phyloP scores from a whole-genome alignment of 2,888 invertebrate genomes.

The Dolichopus griseipennis region DNA sequence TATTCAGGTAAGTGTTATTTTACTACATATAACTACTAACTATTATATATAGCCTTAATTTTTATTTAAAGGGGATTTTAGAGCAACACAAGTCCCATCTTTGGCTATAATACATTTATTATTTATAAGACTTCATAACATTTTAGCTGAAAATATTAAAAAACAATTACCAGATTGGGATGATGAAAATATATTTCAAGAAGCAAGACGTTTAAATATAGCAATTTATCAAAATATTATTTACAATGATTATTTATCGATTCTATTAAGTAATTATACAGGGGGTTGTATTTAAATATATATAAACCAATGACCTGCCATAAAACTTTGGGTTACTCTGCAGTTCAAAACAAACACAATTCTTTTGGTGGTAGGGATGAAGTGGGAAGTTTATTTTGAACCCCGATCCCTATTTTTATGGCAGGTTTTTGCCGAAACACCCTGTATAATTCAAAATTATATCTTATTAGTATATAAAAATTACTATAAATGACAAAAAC shows the following conservation, averaged over 20 bases:
- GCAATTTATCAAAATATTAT: slow-evolving; percentile 53
- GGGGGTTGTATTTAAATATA: too few species aligned
- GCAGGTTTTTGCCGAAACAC: too few species aligned
- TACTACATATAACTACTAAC: too few species aligned
- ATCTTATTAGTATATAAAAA: too few species aligned
- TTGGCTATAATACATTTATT: slow-evolving; percentile 48
- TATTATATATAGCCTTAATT: neutral
- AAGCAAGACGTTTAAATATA: slow-evolving; percentile 47
- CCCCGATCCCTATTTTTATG: too few species aligned
- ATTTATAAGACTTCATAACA: slow-evolving; percentile 50
- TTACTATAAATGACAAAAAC: too few species aligned
- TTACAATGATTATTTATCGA: slow-evolving; percentile 52
- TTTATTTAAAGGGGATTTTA: slow-evolving; percentile 43
- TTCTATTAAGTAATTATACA: slow-evolving; percentile 41
- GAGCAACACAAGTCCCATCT: slow-evolving; percentile 50
- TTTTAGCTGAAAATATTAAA: slow-evolving; percentile 46
- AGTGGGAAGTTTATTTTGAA: too few species aligned
- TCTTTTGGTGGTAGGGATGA: too few species aligned
- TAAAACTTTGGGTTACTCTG: too few species aligned
- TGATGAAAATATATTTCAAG: slow-evolving; percentile 51
- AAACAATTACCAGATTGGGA: slow-evolving; percentile 50
- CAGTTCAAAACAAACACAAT: too few species aligned
- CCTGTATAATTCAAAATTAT: too few species aligned
- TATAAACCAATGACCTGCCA: too few species aligned
- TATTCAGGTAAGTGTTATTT: slow-evolving; percentile 37